A percentile compares a stretch with the other conserved stretches of the same genome.
phyloP scores from a whole-genome alignment of 2,113 vertebrate species.

The Brachionichthys hirsutus region DNA sequence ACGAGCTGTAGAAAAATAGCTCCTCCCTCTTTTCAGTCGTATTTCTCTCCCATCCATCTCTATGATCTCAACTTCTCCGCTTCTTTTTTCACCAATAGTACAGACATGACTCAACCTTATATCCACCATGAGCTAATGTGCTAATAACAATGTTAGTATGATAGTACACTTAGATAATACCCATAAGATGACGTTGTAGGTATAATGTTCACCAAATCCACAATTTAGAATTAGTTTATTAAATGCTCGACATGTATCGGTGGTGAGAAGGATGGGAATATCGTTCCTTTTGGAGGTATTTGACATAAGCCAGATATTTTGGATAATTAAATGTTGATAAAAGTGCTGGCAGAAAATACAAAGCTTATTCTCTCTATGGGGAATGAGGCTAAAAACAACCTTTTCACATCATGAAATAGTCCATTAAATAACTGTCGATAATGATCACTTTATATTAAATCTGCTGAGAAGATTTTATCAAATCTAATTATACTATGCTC shows the following conservation, averaged over 20 bases:
- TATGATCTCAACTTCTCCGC: constrained; percentile 17
- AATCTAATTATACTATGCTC: not conserved
- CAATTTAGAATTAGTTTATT: too few relatives aligned
- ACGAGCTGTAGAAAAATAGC: constrained; percentile 39
- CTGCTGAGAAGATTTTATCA: not conserved
- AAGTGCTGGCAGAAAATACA: not conserved
- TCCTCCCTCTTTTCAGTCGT: constrained; percentile 29
- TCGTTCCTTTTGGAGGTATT: not conserved
- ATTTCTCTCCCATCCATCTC: constrained; percentile 51
- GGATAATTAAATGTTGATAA: not conserved
- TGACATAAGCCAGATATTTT: not conserved
- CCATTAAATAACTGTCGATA: not conserved
- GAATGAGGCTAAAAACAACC: not conserved
- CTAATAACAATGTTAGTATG: too few relatives aligned
- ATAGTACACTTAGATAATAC: too few relatives aligned
- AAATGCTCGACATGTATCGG: too few relatives aligned
- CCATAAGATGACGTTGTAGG: too few relatives aligned
- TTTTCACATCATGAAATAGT: not conserved
- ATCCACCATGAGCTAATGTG: not conserved
- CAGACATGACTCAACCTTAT: constrained; percentile 29
- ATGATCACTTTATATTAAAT: not conserved
- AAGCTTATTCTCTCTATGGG: not conserved
- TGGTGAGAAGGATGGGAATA: not conserved
- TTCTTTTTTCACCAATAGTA: constrained; percentile 46
- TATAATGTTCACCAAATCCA: too few relatives aligned